Conservation (phyloP, 1,140 invertebrate species). For the Diuraphis noxia region DNA sequence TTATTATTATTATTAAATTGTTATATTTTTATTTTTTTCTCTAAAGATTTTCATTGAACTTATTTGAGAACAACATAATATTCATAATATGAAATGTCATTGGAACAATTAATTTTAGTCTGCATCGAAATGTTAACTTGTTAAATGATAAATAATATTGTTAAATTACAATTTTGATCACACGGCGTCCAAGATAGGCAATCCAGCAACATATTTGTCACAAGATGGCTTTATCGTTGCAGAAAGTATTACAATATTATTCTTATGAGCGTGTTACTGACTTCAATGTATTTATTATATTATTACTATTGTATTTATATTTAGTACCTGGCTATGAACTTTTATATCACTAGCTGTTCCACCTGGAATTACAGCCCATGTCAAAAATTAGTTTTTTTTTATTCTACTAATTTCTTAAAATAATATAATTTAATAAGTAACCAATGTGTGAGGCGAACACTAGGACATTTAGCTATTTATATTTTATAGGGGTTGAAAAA, state of each 20-base stretch:
- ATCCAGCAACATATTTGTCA: neutral
- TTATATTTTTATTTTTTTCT: neutral
- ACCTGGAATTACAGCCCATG: no score
- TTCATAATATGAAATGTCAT: neutral
- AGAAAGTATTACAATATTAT: neutral
- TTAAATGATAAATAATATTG: no score
- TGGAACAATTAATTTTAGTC: neutral
- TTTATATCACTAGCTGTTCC: no score
- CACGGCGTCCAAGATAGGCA: neutral
- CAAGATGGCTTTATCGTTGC: neutral
- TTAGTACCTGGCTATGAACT: no score
- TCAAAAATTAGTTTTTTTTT: no score
- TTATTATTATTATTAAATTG: no score
- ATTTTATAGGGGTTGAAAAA: no score
- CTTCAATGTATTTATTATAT: neutral
- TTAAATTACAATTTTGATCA: neutral
- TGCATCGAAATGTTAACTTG: neutral
- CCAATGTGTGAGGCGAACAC: no score
- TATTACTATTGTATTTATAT: no score
- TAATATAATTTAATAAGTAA: no score
- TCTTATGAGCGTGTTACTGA: neutral
- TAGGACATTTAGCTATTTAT: no score
- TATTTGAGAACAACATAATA: neutral
- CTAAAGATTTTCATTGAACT: neutral
- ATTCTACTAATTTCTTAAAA: no score